Percentiles rank a stretch among this genome's conserved stretches.
Evolutionary conservation across 2,888 invertebrate genomes (phyloP).

Genomic region (Deilephila porcellus): DNA sequence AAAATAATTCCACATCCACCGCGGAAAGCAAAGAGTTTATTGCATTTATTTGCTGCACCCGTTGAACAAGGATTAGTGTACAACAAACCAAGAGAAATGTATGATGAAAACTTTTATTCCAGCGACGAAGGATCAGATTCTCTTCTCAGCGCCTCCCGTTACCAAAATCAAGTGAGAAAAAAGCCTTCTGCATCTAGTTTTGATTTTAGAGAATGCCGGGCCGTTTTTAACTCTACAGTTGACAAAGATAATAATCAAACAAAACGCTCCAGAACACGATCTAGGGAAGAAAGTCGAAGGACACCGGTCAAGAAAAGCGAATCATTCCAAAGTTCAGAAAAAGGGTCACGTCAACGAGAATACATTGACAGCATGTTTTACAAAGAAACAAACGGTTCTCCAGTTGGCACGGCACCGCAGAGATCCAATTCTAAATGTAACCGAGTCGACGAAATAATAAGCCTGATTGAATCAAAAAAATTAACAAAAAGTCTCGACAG

Average conservation of each 20-base stretch:
- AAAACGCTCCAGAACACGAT: slow-evolving; percentile 69
- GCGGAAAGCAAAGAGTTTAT: slow-evolving; percentile 88
- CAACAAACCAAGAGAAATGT: slow-evolving; percentile 81
- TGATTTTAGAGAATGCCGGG: slow-evolving; percentile 82
- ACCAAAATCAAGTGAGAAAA: slow-evolving; percentile 69
- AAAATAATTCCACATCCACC: slow-evolving; percentile 93
- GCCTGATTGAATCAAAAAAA: slow-evolving; percentile 85
- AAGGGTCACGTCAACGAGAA: slow-evolving; percentile 75
- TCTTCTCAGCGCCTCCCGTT: slow-evolving; percentile 86
- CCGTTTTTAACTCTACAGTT: slow-evolving; percentile 84
- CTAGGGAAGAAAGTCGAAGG: slow-evolving; percentile 69
- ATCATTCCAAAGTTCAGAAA: slow-evolving; percentile 79
- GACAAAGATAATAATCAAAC: slow-evolving; percentile 74
- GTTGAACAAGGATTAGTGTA: slow-evolving; percentile 85
- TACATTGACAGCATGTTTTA: slow-evolving; percentile 86
- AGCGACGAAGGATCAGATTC: slow-evolving; percentile 90
- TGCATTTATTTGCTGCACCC: slow-evolving; percentile 87
- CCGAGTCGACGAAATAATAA: slow-evolving; percentile 80
- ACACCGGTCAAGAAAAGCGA: slow-evolving; percentile 76
- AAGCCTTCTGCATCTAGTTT: slow-evolving; percentile 69
- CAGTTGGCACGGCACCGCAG: slow-evolving; percentile 55
- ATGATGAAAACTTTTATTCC: slow-evolving; percentile 85
- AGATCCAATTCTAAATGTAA: slow-evolving; percentile 70
- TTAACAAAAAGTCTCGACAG: slow-evolving; percentile 91
- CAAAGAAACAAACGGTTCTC: slow-evolving; percentile 76